phyloP scores from a whole-genome alignment of 1,140 invertebrate species.

The Drosophila subobscura region DNA sequence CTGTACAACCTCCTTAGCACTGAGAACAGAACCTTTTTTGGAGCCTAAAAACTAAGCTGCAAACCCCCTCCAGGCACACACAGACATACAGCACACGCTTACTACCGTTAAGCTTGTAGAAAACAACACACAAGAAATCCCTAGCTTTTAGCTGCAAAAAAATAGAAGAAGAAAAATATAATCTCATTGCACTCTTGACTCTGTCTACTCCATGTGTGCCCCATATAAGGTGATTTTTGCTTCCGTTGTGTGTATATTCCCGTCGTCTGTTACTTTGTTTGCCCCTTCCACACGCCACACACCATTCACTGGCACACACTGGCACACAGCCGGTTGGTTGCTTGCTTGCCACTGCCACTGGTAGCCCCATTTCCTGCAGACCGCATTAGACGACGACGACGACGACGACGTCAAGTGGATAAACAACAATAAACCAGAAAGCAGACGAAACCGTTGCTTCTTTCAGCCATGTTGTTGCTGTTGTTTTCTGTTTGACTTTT shows the following conservation, averaged over 20 bases:
- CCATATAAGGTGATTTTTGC: conserved; percentile 45
- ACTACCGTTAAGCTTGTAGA: too few relatives aligned
- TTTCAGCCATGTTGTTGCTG: conserved; percentile 6
- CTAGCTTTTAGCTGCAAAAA: conserved; percentile 14
- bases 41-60: too few relatives aligned
- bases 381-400: conserved; percentile 51
- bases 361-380: conserved; percentile 68
- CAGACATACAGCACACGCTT: too few relatives aligned
- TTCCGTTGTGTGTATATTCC: conserved; percentile 47
- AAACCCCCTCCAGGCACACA: too few relatives aligned
- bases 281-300: not conserved
- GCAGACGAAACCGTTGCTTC: conserved; percentile 26
- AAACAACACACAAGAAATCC: not conserved
- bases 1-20: too few relatives aligned
- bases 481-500: conserved; percentile 6
- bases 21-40: too few relatives aligned
- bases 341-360: conserved; percentile 49
- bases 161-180: conserved; percentile 20
- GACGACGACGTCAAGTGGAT: conserved; percentile 55
- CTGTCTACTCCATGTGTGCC: conserved; percentile 15
- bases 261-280: conserved; percentile 14
- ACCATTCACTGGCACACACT: conserved; percentile 24
- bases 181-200: conserved; percentile 68
- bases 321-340: conserved; percentile 25
- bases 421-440: conserved; percentile 22